Evolutionary conservation across 2,888 invertebrate genomes (phyloP).

Genomic region (Pachliopta kotzebuea): DNA sequence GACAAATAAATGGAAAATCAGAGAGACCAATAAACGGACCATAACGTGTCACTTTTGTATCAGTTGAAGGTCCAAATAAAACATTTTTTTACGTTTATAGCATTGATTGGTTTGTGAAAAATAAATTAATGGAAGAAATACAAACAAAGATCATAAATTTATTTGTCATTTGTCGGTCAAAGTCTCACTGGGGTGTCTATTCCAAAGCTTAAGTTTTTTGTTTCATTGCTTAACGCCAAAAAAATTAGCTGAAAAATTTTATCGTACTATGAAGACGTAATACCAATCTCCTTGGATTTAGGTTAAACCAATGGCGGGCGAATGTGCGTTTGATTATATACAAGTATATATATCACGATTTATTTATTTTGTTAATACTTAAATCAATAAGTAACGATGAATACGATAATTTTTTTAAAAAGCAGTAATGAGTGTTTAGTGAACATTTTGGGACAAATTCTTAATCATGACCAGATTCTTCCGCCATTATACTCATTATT

Average conservation of each 20-base stretch:
- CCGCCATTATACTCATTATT: constrained; percentile 64
- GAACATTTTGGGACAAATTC: constrained; percentile 1
- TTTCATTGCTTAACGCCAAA: constrained; percentile 78
- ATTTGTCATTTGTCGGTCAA: constrained; percentile 29
- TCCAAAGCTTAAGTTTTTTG: constrained; percentile 70
- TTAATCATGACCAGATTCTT: constrained; percentile 45
- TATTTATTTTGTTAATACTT: not conserved
- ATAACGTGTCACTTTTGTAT: constrained; percentile 20
- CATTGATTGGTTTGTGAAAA: constrained; percentile 4
- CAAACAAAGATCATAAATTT: not conserved
- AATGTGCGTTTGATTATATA: constrained; percentile 43
- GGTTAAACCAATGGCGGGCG: constrained; percentile 59
- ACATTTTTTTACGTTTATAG: not conserved
- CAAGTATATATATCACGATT: not conserved
- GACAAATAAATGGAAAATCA: constrained; percentile 24
- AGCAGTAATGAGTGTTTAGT: too few species aligned
- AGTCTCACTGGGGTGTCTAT: constrained; percentile 68
- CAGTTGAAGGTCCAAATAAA: not conserved
- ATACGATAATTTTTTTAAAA: too few species aligned
- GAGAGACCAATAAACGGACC: constrained; percentile 25
- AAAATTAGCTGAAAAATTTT: constrained; percentile 67
- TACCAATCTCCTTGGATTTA: constrained; percentile 67
- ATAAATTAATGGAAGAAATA: constrained; percentile 1
- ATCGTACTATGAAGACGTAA: constrained; percentile 65
- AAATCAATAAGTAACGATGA: too few species aligned